Conservation (phyloP, 2,797 vertebrate species). For the Petrocephalus schoutedeni region DNA sequence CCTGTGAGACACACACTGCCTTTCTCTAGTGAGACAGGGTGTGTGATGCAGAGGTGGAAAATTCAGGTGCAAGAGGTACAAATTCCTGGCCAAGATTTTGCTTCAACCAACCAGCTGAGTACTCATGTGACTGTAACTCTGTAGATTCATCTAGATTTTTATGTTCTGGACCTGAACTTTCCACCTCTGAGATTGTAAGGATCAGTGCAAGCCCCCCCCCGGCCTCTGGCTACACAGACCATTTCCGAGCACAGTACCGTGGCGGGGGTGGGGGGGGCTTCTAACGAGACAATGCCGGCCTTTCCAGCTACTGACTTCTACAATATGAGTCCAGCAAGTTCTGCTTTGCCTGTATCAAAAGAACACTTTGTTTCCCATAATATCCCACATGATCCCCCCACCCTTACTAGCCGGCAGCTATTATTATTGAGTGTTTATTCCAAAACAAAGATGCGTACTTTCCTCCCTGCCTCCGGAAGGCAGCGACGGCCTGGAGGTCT, state of each 20-base stretch:
- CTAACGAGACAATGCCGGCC: neutral
- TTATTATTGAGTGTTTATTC: neutral
- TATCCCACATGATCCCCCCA: neutral
- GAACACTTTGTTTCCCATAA: neutral
- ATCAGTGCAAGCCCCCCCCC: neutral
- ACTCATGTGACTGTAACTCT: neutral
- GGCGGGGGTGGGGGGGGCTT: neutral
- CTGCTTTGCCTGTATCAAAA: neutral
- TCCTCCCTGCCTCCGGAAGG: neutral
- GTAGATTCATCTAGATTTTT: neutral
- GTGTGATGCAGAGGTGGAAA: neutral
- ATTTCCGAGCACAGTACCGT: neutral
- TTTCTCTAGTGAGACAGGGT: neutral
- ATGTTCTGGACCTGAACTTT: neutral
- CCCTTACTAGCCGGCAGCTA: neutral
- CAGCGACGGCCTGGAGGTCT: neutral
- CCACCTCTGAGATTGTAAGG: neutral
- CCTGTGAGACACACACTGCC: neutral
- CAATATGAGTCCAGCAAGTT: conserved; percentile 6
- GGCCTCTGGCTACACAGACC: neutral
- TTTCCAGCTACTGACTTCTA: neutral
- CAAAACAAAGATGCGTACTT: neutral
- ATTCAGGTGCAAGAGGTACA: neutral
- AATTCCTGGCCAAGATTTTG: neutral
- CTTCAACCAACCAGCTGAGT: neutral